Evolutionary conservation across 2,888 invertebrate genomes (phyloP).

Genomic region (Rotaria macrura): DNA sequence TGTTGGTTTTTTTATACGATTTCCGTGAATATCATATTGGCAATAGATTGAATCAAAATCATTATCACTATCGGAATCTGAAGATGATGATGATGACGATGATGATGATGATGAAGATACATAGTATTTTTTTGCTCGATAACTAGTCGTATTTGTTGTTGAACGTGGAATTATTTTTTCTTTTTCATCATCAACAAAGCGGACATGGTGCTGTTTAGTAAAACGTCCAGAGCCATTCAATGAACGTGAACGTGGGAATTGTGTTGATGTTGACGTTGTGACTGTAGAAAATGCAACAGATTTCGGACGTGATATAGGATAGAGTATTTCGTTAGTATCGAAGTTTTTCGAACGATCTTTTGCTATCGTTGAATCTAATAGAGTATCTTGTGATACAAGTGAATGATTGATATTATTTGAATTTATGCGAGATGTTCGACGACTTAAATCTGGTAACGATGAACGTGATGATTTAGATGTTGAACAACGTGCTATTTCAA

Average conservation of each 20-base stretch:
- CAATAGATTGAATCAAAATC: background rate
- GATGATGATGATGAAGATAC: background rate
- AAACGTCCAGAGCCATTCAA: slow-evolving; percentile 10
- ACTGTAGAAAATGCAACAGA: background rate
- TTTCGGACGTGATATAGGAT: slow-evolving; percentile 27
- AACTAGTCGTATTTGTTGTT: background rate
- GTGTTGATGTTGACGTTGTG: background rate
- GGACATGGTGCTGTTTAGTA: slow-evolving; percentile 17
- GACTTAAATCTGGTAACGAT: background rate
- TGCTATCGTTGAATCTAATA: background rate
- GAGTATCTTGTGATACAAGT: background rate
- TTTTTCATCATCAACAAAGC: slow-evolving; percentile 11
- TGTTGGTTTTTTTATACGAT: background rate
- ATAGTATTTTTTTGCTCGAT: background rate
- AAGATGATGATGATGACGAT: background rate
- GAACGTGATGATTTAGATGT: background rate
- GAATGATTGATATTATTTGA: background rate
- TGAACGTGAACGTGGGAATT: background rate
- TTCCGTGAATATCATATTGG: slow-evolving; percentile 16
- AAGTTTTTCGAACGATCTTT: background rate
- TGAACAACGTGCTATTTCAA: slow-evolving; percentile 5
- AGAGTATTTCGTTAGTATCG: slow-evolving; percentile 29
- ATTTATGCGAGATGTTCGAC: background rate
- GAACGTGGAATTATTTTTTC: background rate
- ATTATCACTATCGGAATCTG: background rate